Evolutionary conservation across 2,113 vertebrate genomes (phyloP), one percentile per base, ranked within the genome.

Genomic region (Aramus guarauna): DNA sequence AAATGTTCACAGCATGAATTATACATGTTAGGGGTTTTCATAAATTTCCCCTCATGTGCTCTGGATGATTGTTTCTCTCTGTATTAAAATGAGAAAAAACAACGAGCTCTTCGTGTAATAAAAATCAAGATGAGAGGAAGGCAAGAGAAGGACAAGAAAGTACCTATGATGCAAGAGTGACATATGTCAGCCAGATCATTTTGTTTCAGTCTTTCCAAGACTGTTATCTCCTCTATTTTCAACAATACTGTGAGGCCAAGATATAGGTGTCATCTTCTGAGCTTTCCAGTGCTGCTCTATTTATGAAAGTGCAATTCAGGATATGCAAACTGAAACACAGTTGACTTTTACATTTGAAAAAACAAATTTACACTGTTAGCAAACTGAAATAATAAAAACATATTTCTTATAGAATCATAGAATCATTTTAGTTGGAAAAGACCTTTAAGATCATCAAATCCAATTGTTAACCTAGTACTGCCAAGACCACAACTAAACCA

Each of bases 1-100:
- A 87, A 92, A 43, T 79, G 77, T 75, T 94, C 91, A 85, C 15
- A 62, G 76, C 4, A 30, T 66, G 69, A 94, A 95, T 94, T 90
- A 85, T 73, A 62, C 36, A 72, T 5, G 23, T 11, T 66, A 93
- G 74, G 68, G 69, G 62, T 85, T 94, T 82, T 69, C 86, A 80
- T 69, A 82, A 59, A 79, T 85, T 88, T 92, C 53, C 34, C 17
- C 17, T 81, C 0, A 0, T 78, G 60, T 64, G 48, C 52, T 50
- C 77, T 47, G 37, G 26, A 27, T 81, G 47, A 48, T 69, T 80
- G 50, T 66, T 96, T 88, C 78, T 90, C 36, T 85, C n/a, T 80
- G 17, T 88, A 9, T 72, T 87, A 62, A 73, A 87, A 76, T 11
- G 12, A 89, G 36, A 82, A 81, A 71, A 18, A 64, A 43, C 41